Base-by-base conservation (phyloP, 1,140 invertebrate genomes). In the Aphis gossypii region DNA sequence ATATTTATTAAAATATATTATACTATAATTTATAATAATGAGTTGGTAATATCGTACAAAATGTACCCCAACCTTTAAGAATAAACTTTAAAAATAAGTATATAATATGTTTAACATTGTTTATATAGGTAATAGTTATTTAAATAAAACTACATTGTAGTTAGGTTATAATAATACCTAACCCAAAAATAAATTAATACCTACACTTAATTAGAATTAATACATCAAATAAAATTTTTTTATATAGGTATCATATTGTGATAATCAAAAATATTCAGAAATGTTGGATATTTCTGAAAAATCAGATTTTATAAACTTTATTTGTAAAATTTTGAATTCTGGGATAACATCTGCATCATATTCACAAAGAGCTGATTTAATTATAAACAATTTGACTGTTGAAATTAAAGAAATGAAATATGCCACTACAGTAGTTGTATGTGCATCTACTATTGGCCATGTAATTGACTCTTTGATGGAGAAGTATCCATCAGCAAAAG, bases 341-440 rank as follows among this genome's bases (percentile, higher is more conserved):
- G 38, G 38, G 20, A 83, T 83, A 35, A 38, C 82, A 83, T 41
- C 82, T 38, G 18, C n/a, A 21, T 38, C 82, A 38, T 83, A 83
- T 83, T 83, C 82, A 35, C 5, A 83, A 7, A 83, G 82, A 83
- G 82, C 82, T 83, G 82, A 83, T 83, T 83, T 83, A 83, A 35
- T 83, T 83, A n/a, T 83, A 21, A 41, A 35, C 0, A 35, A 41
- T 83, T 83, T 83, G 18, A 83, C n/a, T 83, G n/a, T 38, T 23
- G 82, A 83, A 38, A 20, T 20, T 41, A 35, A 38, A 41, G 1
- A 83, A 83, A 35, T 83, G 20, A 20, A 35, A 83, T 82, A 82
- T 38, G 11, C 5, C 3, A 82, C 76, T 82, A 82, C 20, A 41
- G 41, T 83, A 83, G 38, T 83, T 83, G n/a, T 38, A 83, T 83